A percentile compares a stretch with the other conserved stretches of the same genome.
These are phyloP conservation scores for Dendrocincla fuliginosa DNA, from an alignment of 2,797 vertebrate genomes.

Conservation along the genomic window DNA sequence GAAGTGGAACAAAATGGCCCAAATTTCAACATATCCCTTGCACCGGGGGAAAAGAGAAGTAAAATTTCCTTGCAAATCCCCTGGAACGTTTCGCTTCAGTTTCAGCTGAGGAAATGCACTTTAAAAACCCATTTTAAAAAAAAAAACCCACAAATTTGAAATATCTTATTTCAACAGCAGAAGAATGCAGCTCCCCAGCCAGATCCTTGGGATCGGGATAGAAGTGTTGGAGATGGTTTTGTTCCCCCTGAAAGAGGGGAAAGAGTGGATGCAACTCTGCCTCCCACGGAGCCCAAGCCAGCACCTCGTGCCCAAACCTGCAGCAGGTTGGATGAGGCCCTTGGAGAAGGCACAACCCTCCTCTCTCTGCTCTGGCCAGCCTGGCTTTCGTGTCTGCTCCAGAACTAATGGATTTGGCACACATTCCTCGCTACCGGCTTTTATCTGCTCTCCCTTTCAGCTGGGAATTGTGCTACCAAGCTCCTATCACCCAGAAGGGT, in stretches of 20 bases:
- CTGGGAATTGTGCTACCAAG: not conserved
- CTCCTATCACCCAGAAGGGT: not conserved
- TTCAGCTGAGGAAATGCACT: conserved; percentile 51
- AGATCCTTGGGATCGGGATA: not conserved
- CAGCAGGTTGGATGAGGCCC: not conserved
- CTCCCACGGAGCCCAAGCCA: fast-evolving
- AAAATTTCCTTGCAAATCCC: not conserved
- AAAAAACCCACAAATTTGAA: not conserved
- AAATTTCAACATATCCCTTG: conserved; percentile 20
- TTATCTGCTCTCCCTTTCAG: not conserved
- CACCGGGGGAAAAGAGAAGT: not conserved
- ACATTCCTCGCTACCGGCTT: not conserved
- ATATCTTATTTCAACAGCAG: conserved; percentile 47
- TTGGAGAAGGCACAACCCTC: not conserved
- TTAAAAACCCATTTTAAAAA: not conserved
- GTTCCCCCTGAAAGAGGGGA: not conserved
- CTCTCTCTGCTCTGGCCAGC: not conserved
- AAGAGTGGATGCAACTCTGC: not conserved
- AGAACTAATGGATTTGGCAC: conserved; percentile 46
- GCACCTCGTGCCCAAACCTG: not conserved
- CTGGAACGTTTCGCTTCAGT: conserved; percentile 2
- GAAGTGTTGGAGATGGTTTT: not conserved
- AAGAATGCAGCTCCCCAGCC: conserved; percentile 34
- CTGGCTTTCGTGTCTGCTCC: not conserved
- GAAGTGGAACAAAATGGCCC: conserved; percentile 55